Percentiles rank a stretch among this genome's conserved stretches.
These are phyloP conservation scores for Glyphotaelius pellucidus DNA, from an alignment of 2,888 invertebrate genomes.

Conservation along the genomic window DNA sequence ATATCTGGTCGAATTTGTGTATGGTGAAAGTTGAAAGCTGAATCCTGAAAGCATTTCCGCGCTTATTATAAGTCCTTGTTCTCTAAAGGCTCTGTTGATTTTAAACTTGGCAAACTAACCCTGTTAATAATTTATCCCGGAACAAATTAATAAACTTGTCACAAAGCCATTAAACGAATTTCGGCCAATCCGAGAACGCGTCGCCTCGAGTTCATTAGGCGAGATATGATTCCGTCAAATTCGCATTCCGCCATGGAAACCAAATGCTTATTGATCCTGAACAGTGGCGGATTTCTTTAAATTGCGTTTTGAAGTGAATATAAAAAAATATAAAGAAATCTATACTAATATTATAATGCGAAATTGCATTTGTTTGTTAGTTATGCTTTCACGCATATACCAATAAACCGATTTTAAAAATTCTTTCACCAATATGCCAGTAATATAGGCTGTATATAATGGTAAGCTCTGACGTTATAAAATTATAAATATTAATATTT, in stretches of 20 bases:
- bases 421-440: too few relatives aligned
- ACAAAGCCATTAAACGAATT: background rate
- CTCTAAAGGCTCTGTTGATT: background rate
- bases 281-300: background rate
- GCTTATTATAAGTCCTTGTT: background rate
- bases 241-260: background rate
- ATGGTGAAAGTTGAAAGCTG: background rate
- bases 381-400: too few relatives aligned
- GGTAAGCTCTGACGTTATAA: too few relatives aligned
- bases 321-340: too few relatives aligned
- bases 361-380: too few relatives aligned
- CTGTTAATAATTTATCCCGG: conserved; percentile 6
- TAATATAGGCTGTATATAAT: too few relatives aligned
- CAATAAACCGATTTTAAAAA: too few relatives aligned
- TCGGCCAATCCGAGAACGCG: background rate
- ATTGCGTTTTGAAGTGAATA: too few relatives aligned
- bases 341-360: too few relatives aligned
- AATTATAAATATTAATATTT: too few relatives aligned
- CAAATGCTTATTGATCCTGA: background rate
- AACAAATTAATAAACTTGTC: conserved; percentile 31
- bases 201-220: background rate
- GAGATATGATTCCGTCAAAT: background rate
- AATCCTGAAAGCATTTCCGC: background rate
- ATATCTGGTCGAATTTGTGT: background rate
- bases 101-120: background rate